These are phyloP conservation scores for Balaeniceps rex DNA, from an alignment of 2,113 vertebrate genomes.

Conservation along the genomic window DNA sequence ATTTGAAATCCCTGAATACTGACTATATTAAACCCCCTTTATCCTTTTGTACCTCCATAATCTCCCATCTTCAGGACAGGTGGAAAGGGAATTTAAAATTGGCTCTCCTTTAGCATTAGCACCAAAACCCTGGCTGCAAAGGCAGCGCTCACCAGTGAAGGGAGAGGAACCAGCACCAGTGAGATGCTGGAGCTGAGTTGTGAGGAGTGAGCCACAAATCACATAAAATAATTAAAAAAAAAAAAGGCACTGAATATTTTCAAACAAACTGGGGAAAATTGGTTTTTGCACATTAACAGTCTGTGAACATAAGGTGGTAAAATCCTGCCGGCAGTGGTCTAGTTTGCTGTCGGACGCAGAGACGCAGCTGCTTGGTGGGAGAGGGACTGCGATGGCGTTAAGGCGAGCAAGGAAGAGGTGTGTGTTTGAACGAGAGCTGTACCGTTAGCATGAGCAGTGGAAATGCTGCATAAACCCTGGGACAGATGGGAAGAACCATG, in stretches of 20 bases:
- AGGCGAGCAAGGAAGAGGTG: neutral
- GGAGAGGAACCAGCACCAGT: neutral
- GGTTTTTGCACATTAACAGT: neutral
- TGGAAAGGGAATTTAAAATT: neutral
- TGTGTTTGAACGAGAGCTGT: neutral
- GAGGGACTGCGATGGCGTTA: neutral
- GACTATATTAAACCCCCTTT: neutral
- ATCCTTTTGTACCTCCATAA: neutral
- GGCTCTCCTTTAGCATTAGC: neutral
- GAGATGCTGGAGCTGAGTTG: neutral
- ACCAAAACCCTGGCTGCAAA: neutral
- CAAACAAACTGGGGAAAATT: neutral
- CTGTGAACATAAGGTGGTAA: neutral
- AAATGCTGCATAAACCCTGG: neutral
- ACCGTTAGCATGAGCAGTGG: neutral
- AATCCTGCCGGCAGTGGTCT: neutral
- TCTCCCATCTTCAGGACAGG: neutral
- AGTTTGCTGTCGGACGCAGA: neutral
- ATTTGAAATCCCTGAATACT: neutral
- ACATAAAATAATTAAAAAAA: neutral
- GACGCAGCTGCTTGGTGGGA: neutral
- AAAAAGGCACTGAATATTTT: neutral
- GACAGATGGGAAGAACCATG: neutral
- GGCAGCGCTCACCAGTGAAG: neutral
- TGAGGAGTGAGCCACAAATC: neutral